Evolutionary conservation across 2,888 invertebrate genomes (phyloP).

Genomic region (Morpho achilles): DNA sequence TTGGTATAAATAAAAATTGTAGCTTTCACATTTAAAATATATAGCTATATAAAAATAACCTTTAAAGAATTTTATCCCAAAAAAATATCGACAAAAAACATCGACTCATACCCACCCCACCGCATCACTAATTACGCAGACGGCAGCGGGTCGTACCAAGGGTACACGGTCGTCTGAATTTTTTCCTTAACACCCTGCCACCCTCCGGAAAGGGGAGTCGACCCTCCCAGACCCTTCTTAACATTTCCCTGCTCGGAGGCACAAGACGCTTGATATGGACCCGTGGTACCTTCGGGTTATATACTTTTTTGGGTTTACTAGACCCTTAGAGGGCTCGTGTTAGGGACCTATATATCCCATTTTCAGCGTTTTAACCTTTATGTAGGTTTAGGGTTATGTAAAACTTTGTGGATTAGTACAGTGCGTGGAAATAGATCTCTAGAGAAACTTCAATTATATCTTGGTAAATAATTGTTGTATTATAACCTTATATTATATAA

Average conservation of each 20-base stretch:
- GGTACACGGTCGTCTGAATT: slow-evolving; percentile 72
- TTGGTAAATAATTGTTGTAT: slow-evolving; percentile 24
- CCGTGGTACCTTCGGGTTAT: slow-evolving; percentile 70
- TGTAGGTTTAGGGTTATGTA: slow-evolving; percentile 55
- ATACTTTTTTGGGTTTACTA: slow-evolving; percentile 76
- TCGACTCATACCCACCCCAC: slow-evolving; percentile 54
- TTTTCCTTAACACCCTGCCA: slow-evolving; percentile 59
- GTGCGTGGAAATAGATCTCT: slow-evolving; percentile 32
- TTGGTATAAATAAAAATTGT: too few species aligned
- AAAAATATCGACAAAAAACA: slow-evolving; percentile 29
- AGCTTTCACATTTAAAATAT: too few species aligned
- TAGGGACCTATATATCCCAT: slow-evolving; percentile 69
- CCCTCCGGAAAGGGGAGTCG: slow-evolving; percentile 58
- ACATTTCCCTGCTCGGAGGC: slow-evolving; percentile 74
- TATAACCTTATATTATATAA: neutral
- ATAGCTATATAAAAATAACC: too few species aligned
- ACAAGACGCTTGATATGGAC: slow-evolving; percentile 70
- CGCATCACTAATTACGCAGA: slow-evolving; percentile 77
- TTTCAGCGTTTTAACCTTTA: slow-evolving; percentile 66
- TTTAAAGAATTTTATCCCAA: neutral
- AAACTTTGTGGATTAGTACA: slow-evolving; percentile 51
- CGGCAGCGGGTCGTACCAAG: slow-evolving; percentile 72
- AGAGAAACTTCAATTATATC: slow-evolving; percentile 29
- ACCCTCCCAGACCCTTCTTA: slow-evolving; percentile 74
- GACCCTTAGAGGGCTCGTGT: slow-evolving; percentile 70